Base-by-base conservation (phyloP, 2,888 invertebrate species). In the Prosopocoilus inquinatus region DNA sequence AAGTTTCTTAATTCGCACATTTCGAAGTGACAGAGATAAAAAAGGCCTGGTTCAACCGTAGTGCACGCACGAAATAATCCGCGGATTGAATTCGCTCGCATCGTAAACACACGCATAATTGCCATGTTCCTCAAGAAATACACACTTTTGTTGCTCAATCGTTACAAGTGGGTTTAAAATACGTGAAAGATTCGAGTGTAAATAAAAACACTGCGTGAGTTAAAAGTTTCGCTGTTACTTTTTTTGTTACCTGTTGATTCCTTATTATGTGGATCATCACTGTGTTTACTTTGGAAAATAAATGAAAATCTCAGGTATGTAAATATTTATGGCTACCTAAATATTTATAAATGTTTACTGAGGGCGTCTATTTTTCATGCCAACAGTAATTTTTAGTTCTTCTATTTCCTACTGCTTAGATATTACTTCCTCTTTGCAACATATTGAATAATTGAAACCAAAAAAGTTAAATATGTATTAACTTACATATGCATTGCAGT, bases 11-110 rank as follows among this genome's bases (percentile, higher is more conserved):
- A 56, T 62, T 62, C 56, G 20, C 20, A 28, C 20, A 28, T 28
- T 28, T 28, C 20, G 20, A 28, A 4, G 20, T 28, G 20, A 28
- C 20, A 28, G 7, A 28, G 20, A 28, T 28, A 28, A 28, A 28
- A 28, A 28, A 28, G 20, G 20, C 20, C 20, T 5, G 20, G 20
- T 28, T 28, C 5, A 28, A 28, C 20, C 20, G 20, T 28, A 28
- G 20, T 28, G 20, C 20, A 28, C 20, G 20, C 20, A 28, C 20
- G 20, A 28, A 28, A 28, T 28, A 28, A 28, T 28, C 20, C 20
- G 60, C 57, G 60, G 58, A 56, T 60, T 60, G 54, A 53, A 62
- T 56, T 60, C 57, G 53, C 56, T 62, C 44, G 58, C 46, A 57
- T 57, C 57, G 60, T 57, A 62, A 62, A 62, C 60, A 60, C 55